Evolutionary conservation across 1,140 invertebrate genomes (phyloP).

Genomic region (Heliconius nattereri): DNA sequence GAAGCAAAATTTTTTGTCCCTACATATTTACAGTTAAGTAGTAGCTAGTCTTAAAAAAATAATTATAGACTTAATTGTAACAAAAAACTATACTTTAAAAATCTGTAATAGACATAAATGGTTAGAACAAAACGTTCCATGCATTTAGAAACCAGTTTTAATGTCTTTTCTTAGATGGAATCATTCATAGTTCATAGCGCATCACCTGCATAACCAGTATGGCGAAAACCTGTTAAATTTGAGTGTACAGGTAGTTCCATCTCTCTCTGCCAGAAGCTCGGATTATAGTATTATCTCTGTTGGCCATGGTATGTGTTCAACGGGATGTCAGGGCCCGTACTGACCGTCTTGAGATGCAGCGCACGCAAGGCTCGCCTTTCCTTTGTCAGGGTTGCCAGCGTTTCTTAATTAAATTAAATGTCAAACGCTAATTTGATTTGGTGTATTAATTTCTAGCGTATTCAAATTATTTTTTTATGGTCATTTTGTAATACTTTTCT

Average conservation of each 20-base stretch:
- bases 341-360: conserved; percentile 42
- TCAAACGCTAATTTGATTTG: conserved; percentile 9
- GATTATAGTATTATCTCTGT: conserved; percentile 40
- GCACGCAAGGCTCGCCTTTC: conserved; percentile 47
- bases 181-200: conserved; percentile 36
- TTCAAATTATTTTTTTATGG: not conserved
- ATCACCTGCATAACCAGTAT: conserved; percentile 39
- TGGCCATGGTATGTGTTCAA: conserved; percentile 48
- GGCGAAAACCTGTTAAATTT: conserved; percentile 40
- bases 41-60: not conserved
- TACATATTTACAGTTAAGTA: not conserved
- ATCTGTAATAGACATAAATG: not conserved
- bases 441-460: not conserved
- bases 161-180: conserved; percentile 33
- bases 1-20: not conserved
- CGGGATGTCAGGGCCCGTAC: conserved; percentile 47
- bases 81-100: not conserved
- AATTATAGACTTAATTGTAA: not conserved
- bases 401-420: conserved; percentile 21
- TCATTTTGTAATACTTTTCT: not conserved
- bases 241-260: conserved; percentile 28
- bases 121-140: conserved; percentile 1
- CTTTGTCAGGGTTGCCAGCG: conserved; percentile 38
- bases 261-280: conserved; percentile 30
- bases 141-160: conserved; percentile 8